Conservation (phyloP, 2,113 vertebrate genomes). For the Hiodon alosoides region DNA sequence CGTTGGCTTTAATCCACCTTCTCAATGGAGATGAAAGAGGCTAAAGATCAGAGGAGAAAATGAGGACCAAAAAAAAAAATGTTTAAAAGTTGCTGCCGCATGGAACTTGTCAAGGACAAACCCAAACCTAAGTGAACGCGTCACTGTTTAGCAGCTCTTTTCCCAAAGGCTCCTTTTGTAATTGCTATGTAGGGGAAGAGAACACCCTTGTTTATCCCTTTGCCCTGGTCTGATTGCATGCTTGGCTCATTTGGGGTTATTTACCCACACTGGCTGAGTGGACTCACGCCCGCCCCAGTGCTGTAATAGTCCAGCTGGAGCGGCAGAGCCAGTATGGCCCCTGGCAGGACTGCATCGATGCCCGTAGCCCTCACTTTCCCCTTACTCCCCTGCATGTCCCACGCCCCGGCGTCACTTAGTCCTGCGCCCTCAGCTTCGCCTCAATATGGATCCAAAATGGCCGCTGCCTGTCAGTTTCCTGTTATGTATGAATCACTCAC, state of each 20-base stretch:
- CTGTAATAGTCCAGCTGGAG: constrained; percentile 13
- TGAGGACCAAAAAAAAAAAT: not conserved
- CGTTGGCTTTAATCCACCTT: not conserved
- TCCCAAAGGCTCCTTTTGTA: constrained; percentile 32
- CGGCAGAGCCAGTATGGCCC: not conserved
- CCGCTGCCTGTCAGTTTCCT: no score
- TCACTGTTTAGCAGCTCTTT: constrained; percentile 45
- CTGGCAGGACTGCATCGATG: not conserved
- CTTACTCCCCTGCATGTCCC: not conserved
- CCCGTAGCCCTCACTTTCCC: not conserved
- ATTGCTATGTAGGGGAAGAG: constrained; percentile 51
- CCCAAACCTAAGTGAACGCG: constrained; percentile 23
- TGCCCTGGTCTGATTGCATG: constrained; percentile 48
- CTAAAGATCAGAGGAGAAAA: not conserved
- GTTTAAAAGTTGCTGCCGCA: not conserved
- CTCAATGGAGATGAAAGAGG: not conserved
- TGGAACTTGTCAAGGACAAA: not conserved
- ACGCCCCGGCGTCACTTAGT: no score
- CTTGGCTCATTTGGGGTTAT: constrained; percentile 46
- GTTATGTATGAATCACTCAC: no score
- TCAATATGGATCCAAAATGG: no score
- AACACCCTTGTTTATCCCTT: constrained; percentile 49
- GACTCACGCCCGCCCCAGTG: constrained; percentile 31
- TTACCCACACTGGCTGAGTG: constrained; percentile 35
- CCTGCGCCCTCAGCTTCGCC: no score